Conservation (phyloP, 2,113 vertebrate genomes). For the Notechis scutatus region DNA sequence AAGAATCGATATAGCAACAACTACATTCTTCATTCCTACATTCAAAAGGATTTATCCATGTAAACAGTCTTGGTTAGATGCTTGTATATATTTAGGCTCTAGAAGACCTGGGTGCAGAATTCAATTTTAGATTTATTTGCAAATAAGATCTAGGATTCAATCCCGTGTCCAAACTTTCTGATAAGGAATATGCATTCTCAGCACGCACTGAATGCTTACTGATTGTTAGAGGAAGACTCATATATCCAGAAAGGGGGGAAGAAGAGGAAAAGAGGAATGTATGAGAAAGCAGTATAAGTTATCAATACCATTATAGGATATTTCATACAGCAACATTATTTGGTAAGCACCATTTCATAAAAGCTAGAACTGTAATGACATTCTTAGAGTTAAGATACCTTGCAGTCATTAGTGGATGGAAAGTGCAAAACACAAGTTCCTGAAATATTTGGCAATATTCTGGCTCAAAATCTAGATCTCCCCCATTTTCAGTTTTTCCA, state of each 20-base stretch:
- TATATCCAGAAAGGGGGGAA: background rate
- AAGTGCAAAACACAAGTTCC: too few relatives aligned
- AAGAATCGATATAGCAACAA: background rate
- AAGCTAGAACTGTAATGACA: background rate
- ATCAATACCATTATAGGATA: background rate
- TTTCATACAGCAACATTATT: background rate
- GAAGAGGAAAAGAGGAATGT: background rate
- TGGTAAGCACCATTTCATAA: background rate
- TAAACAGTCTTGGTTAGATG: background rate
- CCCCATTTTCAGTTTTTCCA: too few relatives aligned
- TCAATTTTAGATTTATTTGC: background rate
- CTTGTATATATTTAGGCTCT: background rate
- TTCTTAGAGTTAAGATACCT: background rate
- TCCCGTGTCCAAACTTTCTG: background rate
- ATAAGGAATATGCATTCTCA: background rate
- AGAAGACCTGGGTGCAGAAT: background rate
- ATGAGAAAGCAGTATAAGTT: background rate
- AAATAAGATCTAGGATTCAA: background rate
- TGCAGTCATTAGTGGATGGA: background rate
- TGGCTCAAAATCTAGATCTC: background rate
- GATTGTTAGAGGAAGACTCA: background rate
- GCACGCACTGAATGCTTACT: background rate
- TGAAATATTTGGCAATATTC: background rate
- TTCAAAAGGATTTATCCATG: background rate
- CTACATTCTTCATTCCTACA: slow-evolving; percentile 4